Base-by-base conservation (phyloP, 2,113 vertebrate genomes). In the Egretta garzetta region DNA sequence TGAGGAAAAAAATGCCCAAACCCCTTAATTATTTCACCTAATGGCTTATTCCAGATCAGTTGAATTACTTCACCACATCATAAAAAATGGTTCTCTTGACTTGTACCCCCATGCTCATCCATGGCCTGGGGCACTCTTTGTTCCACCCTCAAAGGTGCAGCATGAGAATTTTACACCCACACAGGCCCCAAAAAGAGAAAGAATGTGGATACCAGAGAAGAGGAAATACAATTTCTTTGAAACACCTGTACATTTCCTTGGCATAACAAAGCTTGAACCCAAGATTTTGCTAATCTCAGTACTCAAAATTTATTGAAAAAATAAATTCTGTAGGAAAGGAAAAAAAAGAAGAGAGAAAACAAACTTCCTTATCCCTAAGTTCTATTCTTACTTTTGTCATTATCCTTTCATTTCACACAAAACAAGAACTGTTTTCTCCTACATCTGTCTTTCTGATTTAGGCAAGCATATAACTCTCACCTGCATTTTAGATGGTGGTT, bases 251-350 rank as follows among this genome's bases (percentile, higher is more conserved):
- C 2, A 19, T 27, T 74, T 71, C n/a, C 33, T 80, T 66, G 43
- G 2, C 4, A 53, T 3, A 74, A 2, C 4, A 68, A 76, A 63
- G 1, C 8, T 73, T 64, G 19, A 76, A 72, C 2, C 1, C 23
- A 68, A 82, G 21, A 56, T 59, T 90, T 72, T 60, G 16, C 1
- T 68, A 55, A 82, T 68, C 9, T 68, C 14, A 24, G 2, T 52
- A n/a, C 60, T 75, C 30, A 87, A 75, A 79, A 75, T 80, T 33
- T 35, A 52, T 33, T 17, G 30, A 49, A 64, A 67, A 90, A n/a
- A 12, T 3, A 0, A 64, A 37, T n/a, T 47, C 8, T n/a, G 1
- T 41, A 56, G 4, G 5, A 80, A 71, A 12, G 2, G 4, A 2
- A 23, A 19, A 14, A 21, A 50, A n/a, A 39, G 5, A 49, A 1